phyloP scores from a whole-genome alignment of 2,888 invertebrate genomes.

The Andrena dorsata region DNA sequence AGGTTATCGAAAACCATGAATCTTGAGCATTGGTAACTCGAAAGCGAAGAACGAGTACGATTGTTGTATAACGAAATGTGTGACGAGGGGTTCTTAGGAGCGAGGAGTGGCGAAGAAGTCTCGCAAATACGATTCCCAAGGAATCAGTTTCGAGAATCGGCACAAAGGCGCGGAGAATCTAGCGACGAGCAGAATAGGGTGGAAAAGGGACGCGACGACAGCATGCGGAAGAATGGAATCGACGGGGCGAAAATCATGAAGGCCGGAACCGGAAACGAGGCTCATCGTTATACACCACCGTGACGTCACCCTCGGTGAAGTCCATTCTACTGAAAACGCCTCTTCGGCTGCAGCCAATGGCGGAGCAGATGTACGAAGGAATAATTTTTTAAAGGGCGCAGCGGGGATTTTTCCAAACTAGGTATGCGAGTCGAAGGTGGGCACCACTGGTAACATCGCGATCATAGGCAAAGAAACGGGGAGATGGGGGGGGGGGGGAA shows the following conservation, averaged over 20 bases:
- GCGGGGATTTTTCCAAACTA: too few relatives aligned
- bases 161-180: conserved; percentile 29
- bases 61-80: background rate
- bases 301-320: conserved; percentile 62
- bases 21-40: too few relatives aligned
- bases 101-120: background rate
- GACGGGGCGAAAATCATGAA: conserved; percentile 80
- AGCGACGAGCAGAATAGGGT: background rate
- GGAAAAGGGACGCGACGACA: conserved; percentile 16
- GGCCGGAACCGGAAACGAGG: conserved; percentile 80
- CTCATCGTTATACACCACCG: conserved; percentile 76
- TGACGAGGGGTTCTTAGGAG: background rate
- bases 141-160: conserved; percentile 13
- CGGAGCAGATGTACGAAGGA: background rate
- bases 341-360: background rate
- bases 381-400: background rate
- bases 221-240: conserved; percentile 77
- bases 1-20: too few relatives aligned
- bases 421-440: background rate
- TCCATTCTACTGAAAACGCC: background rate
- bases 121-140: conserved; percentile 3
- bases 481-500: too few relatives aligned
- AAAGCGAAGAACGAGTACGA: too few relatives aligned
- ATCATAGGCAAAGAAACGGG: background rate
- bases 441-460: background rate